Base-by-base conservation (phyloP, 2,113 vertebrate species). In the Clarias macrocephalus region DNA sequence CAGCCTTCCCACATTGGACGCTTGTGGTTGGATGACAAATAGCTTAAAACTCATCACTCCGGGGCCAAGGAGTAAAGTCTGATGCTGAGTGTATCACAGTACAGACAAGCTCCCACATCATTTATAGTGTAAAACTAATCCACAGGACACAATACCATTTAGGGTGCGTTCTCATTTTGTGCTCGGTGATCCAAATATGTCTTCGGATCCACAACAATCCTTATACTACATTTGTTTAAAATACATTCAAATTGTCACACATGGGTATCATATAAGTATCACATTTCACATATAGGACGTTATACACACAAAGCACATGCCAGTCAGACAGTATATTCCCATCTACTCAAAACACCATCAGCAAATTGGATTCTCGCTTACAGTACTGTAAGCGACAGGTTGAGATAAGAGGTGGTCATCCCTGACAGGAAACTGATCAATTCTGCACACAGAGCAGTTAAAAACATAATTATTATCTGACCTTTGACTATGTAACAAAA, bases 401-500 rank as follows among this genome's bases (percentile, higher is more conserved):
- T 37, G 33, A 88, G 86, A 88, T 84, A 85, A 87, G 83, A 42
- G 82, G 62, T 48, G 72, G n/a, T 85, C 33, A 16, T 86, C 88
- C 56, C 66, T 62, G 77, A 87, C 88, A 86, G 85, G 86, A 87
- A 89, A 85, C 89, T 90, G 90, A 91, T 91, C 91, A 91, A 92
- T 91, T 90, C 91, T 79, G 86, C 88, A 72, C 63, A 65, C 90
- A 81, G 85, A 89, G 87, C 48, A 75, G 87, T 88, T 90, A 92
- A 90, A 89, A 91, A 90, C 88, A 89, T 83, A 88, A 87, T 86
- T 91, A 91, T 92, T 88, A 90, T 85, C 89, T 93, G 90, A 91
- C 92, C 92, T 91, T 93, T 92, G 90, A 91, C 92, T 91, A 89
- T 89, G 86, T 91, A 92, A 92, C 90, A 91, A 92, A 92, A 92